A percentile compares a stretch with the other conserved stretches of the same genome.
phyloP scores from a whole-genome alignment of 2,113 vertebrate species.

The Atlantisia rogersi region DNA sequence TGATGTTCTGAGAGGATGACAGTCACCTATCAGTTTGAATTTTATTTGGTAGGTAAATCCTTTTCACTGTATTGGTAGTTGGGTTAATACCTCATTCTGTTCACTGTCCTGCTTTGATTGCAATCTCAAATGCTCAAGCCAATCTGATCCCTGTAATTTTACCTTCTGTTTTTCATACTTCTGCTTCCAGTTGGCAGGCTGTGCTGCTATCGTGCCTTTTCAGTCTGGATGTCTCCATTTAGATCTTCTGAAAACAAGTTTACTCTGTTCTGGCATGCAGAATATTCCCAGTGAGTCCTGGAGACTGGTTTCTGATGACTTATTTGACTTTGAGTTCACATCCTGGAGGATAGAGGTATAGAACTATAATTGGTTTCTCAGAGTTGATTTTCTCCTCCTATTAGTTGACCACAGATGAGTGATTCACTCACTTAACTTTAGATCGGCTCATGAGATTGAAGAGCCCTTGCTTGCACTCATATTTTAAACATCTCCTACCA shows the following conservation, averaged over 20 bases:
- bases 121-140: neutral
- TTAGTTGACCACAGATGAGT: neutral
- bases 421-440: conserved; percentile 44
- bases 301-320: neutral
- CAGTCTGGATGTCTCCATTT: neutral
- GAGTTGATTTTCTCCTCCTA: conserved; percentile 41
- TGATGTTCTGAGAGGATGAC: neutral
- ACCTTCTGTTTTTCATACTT: neutral
- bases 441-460: conserved; percentile 49
- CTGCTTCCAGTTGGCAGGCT: neutral
- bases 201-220: neutral
- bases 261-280: neutral
- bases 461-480: neutral
- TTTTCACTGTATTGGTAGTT: neutral
- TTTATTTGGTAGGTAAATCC: neutral
- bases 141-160: neutral
- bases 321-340: conserved; percentile 18
- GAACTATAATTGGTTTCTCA: conserved; percentile 42
- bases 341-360: neutral
- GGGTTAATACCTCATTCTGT: neutral
- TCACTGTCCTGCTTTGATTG: neutral
- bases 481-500: conserved; percentile 4
- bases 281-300: neutral
- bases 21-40: neutral
- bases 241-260: neutral